Base-by-base conservation (phyloP, 2,113 vertebrate species). In the Rhinoderma darwinii region DNA sequence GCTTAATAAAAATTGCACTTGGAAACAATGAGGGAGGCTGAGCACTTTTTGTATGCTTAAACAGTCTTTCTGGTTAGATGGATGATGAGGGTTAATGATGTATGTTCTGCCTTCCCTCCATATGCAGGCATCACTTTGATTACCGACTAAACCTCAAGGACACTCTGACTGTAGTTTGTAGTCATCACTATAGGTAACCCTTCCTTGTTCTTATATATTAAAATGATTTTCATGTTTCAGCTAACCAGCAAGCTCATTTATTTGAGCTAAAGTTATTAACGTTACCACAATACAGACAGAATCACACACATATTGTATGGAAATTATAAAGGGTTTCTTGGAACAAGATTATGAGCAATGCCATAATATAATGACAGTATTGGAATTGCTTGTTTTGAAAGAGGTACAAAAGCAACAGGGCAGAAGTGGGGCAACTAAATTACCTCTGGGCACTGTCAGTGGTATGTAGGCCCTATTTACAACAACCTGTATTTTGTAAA, bases 31-130 rank as follows among this genome's bases (percentile, higher is more conserved):
- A 91, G 89, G 88, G 91, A 91, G 90, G 84, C 73, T 63, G 87
- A 90, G 89, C 89, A 90, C 76, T 90, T 93, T 93, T 89, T 92
- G 83, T 89, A 91, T 90, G 92, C 92, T 93, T 90, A 93, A 94
- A 91, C 88, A 89, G 90, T 90, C 88, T 92, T 70, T 90, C 86
- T 88, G 89, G 91, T 88, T 91, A 90, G 91, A 91, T 73, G 91
- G 91, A 92, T 91, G 92, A 93, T 89, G 89, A 91, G 88, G 82
- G 93, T 93, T 94, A 94, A 94, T 93, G 93, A 95, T 91, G 92
- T 93, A 94, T 93, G 91, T 92, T 91, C 90, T 90, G 89, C 90
- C 84, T 90, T 90, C 86, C 90, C 88, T 87, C 86, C 59, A 91
- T 89, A 91, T 90, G 90, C 87, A 90, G 84, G 79, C 88, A 89